phyloP scores from a whole-genome alignment of 2,888 invertebrate genomes.

The Ptychoptera contaminata region DNA sequence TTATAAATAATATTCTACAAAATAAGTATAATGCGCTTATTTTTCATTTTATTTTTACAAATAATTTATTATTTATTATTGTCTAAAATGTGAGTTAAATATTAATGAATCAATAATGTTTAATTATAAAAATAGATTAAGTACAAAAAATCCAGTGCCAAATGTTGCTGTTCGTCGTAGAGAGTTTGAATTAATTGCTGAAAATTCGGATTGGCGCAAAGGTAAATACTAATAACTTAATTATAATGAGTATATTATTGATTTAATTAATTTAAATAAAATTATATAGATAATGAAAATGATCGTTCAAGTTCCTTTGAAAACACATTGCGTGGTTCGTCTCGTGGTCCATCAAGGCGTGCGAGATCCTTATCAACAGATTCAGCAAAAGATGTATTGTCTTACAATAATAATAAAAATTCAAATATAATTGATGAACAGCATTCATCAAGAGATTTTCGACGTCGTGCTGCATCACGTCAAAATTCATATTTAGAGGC shows the following conservation, averaged over 20 bases:
- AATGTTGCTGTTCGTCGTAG: constrained; percentile 57
- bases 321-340: neutral
- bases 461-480: constrained; percentile 27
- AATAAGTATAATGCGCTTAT: too few species aligned
- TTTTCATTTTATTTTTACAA: too few species aligned
- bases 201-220: constrained; percentile 9
- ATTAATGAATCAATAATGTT: neutral
- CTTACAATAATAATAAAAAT: neutral
- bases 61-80: constrained; percentile 9
- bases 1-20: too few species aligned
- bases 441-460: constrained; percentile 9
- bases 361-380: constrained; percentile 24
- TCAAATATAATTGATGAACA: constrained; percentile 13
- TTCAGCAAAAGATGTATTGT: constrained; percentile 5
- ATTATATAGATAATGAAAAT: constrained; percentile 3
- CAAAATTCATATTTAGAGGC: constrained; percentile 34
- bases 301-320: constrained; percentile 6
- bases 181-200: constrained; percentile 51
- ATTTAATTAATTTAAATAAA: neutral
- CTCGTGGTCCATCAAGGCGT: constrained; percentile 28
- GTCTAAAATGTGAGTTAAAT: neutral
- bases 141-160: constrained; percentile 51
- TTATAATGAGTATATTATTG: neutral
- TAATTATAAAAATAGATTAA: constrained; percentile 32
- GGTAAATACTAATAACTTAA: neutral